Evolutionary conservation across 2,888 invertebrate genomes (phyloP), one percentile per base, ranked within the genome.

Genomic region (Lampropteryx suffumata): DNA sequence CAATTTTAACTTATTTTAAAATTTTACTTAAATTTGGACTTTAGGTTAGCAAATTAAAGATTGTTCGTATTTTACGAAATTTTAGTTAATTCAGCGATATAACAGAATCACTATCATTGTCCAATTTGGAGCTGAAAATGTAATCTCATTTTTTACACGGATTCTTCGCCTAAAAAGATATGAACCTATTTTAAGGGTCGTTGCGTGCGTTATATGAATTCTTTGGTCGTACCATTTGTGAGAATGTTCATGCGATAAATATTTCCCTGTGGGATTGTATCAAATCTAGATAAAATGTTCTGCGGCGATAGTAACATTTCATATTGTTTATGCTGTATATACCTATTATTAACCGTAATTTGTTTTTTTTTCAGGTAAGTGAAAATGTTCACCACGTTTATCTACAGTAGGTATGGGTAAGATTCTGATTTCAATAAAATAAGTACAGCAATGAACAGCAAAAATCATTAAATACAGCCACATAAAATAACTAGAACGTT

Each of bases 321-420:
- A 8, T 27, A 5, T 9, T 11, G 43, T 27, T 10, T 34, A 8
- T 8, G 11, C 3, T 10, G 1, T 24, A 1, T 27, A 28, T 28
- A 40, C n/a, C n/a, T 42, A 10, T 5, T 32, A 26, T 17, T 42
- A 45, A 41, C 36, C 9, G 37, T 37, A 13, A 33, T n/a, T 3
- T 56, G 28, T 50, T 8, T 33, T 33, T 55, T 24, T 61, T 61
- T 43, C 61, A 61, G 61, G 61, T 61, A 61, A 58, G 56, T 34
- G 11, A 30, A 29, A 28, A 27, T 36, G 13, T 11, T 10, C 43
- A 6, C 21, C 13, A n/a, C 12, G 43, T 10, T n/a, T 41, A 10
- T 11, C 28, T 4, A 32, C 9, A 32, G 3, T 28, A 5, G 8
- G 9, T 3, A 11, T 42, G 33, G 62, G 67, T 67, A 66, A 57